Percentiles rank a stretch among this genome's conserved stretches.
Conservation (phyloP, 2,888 invertebrate genomes). For the Cinara cedri region DNA sequence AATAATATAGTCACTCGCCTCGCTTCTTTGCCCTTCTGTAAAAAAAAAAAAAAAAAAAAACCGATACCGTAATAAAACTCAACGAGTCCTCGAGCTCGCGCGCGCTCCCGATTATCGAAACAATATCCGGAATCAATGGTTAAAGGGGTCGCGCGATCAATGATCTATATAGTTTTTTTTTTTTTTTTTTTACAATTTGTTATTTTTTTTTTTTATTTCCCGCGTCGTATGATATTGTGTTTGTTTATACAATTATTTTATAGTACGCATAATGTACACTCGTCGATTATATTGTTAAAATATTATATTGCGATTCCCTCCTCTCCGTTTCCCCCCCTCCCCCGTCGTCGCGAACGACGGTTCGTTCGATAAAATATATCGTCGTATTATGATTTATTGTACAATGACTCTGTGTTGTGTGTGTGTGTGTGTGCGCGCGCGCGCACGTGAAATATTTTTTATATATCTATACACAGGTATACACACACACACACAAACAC, state of each 20-base stretch:
- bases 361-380: too few species aligned
- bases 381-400: too few species aligned
- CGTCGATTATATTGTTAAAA: slow-evolving; percentile 39
- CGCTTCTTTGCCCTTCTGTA: slow-evolving; percentile 8
- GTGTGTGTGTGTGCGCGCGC: too few species aligned
- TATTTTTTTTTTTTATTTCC: neutral
- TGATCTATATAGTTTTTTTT: neutral
- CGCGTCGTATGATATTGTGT: too few species aligned
- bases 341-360: too few species aligned
- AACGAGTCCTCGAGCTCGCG: neutral
- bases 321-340: neutral
- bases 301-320: slow-evolving; percentile 12
- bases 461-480: too few species aligned
- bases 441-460: too few species aligned
- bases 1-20: neutral
- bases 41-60: slow-evolving; percentile 5
- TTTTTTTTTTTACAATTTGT: slow-evolving; percentile 8
- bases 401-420: neutral
- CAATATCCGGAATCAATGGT: slow-evolving; percentile 24
- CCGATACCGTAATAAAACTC: slow-evolving; percentile 23
- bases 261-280: slow-evolving; percentile 1
- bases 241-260: slow-evolving; percentile 28
- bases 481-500: too few species aligned
- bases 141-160: slow-evolving; percentile 36
- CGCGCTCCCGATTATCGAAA: neutral